phyloP scores from a whole-genome alignment of 2,113 vertebrate genomes.

The Xenus cinereus region DNA sequence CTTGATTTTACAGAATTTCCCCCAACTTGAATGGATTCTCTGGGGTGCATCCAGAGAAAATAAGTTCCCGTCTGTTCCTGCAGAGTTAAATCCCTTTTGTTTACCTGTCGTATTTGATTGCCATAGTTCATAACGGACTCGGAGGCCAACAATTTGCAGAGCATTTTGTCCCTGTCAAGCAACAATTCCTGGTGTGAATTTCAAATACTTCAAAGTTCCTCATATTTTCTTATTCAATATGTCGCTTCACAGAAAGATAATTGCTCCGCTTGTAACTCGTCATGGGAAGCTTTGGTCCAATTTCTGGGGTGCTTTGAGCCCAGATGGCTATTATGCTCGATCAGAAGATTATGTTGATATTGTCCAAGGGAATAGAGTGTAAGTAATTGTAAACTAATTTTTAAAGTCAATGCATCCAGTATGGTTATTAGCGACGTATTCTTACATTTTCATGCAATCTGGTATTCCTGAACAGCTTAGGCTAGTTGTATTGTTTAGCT shows the following conservation, averaged over 20 bases:
- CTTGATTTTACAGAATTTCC: background rate
- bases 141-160: background rate
- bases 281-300: constrained; percentile 98
- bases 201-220: background rate
- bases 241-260: constrained; percentile 84
- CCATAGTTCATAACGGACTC: fast-evolving
- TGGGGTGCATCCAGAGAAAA: background rate
- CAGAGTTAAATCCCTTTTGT: background rate
- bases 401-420: background rate
- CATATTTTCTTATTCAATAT: background rate
- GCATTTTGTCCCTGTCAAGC: background rate
- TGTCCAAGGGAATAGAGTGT: constrained; percentile 93
- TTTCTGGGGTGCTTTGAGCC: constrained; percentile 95
- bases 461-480: background rate
- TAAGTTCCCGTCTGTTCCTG: background rate
- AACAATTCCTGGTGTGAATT: background rate
- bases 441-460: background rate
- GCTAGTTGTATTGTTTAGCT: background rate
- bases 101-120: background rate
- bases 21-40: background rate
- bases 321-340: constrained; percentile 95
- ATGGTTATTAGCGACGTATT: background rate
- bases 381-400: constrained; percentile 68
- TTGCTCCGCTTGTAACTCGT: constrained; percentile 91
- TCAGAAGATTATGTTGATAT: constrained; percentile 98